Base-by-base conservation (phyloP, 2,797 vertebrate genomes). In the Rhinoraja longicauda region DNA sequence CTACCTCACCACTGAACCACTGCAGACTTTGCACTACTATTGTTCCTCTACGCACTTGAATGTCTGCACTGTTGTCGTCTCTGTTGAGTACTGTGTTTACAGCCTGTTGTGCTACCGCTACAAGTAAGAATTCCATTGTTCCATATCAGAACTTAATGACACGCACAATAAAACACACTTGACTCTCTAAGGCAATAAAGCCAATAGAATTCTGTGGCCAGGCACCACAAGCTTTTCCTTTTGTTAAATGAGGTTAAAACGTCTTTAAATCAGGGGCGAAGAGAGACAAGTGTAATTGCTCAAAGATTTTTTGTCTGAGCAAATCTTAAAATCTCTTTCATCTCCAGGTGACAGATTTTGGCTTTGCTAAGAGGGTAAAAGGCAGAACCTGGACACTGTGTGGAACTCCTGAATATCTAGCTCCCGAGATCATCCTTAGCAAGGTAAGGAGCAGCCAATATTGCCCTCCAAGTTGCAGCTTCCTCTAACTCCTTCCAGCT, bases 311-410 rank as follows among this genome's bases (percentile, higher is more conserved):
- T 26, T 13, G 17, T 0, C 57, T 53, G 15, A 86, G 77, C 39
- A 70, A 72, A 1, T 53, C 15, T 81, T 10, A 45, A 4, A 86
- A n/a, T 93, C n/a, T 92, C n/a, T 93, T 93, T 82, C 26, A 94
- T 91, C 72, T 75, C 64, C 94, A 98, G 98, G 98, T 98, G 94
- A 98, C 98, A 94, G 98, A 98, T 96, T 98, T 98, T 95, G 98
- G 98, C 93, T 98, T 98, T 93, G 98, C 98, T 95, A 98, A 98
- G 95, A 97, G 98, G 75, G 98, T 98, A 93, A 98, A 98, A 95
- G 98, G 98, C 94, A 96, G 98, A 95, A 98, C 98, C 95, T 98
- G 98, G 98, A 98, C 98, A 92, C 96, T 98, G 95, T 98, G 98
- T 86, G 98, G 98, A 90, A 98, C 98, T 88, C 98, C 98, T 0